phyloP scores from a whole-genome alignment of 1,140 invertebrate genomes.

The Conus betulinus region DNA sequence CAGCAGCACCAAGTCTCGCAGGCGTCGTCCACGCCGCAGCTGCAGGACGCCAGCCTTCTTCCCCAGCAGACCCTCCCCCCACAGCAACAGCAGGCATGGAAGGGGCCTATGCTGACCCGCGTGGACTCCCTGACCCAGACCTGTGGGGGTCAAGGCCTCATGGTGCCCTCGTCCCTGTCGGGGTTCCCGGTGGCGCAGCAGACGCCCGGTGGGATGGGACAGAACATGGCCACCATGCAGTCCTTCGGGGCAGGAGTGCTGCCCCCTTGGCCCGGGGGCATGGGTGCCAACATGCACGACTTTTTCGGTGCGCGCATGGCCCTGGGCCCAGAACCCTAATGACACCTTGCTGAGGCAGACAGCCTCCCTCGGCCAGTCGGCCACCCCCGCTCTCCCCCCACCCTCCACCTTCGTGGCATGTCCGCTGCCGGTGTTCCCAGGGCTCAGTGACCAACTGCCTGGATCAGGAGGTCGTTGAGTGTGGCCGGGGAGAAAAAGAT shows the following conservation, averaged over 20 bases:
- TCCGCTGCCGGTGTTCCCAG: constrained; percentile 49
- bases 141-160: constrained; percentile 27
- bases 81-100: constrained; percentile 24
- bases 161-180: constrained; percentile 24
- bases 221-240: constrained; percentile 34
- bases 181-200: constrained; percentile 12
- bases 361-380: constrained; percentile 31
- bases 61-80: constrained; percentile 16
- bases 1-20: neutral
- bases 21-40: constrained; percentile 15
- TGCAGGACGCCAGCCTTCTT: constrained; percentile 25
- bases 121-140: constrained; percentile 32
- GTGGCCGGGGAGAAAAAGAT: neutral
- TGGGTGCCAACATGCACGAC: constrained; percentile 29
- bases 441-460: constrained; percentile 38
- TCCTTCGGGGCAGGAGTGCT: constrained; percentile 28
- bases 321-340: constrained; percentile 24
- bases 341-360: constrained; percentile 33
- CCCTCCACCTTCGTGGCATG: constrained; percentile 45
- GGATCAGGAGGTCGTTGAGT: constrained; percentile 16
- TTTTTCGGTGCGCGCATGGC: constrained; percentile 31
- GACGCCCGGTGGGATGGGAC: neutral
- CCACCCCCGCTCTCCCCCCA: constrained; percentile 31
- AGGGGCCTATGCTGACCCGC: constrained; percentile 18
- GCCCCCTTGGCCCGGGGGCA: constrained; percentile 25